Evolutionary conservation across 2,113 vertebrate genomes (phyloP).

Genomic region (Leucoraja erinaceus): DNA sequence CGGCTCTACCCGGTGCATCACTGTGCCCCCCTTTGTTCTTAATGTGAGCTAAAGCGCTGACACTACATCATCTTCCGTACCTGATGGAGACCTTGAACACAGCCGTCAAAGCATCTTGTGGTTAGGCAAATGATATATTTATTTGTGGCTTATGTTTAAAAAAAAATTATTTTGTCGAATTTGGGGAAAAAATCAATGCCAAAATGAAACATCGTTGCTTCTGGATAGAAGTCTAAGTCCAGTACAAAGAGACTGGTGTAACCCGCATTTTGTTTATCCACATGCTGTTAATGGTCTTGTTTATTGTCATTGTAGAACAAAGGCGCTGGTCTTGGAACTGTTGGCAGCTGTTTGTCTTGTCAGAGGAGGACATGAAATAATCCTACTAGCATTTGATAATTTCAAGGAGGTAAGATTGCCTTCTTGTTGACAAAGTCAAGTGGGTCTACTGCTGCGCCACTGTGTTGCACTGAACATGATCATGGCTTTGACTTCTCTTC

Average conservation of each 20-base stretch:
- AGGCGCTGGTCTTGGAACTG: conserved; percentile 86
- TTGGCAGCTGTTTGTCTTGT: conserved; percentile 91
- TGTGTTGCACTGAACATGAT: too few species aligned
- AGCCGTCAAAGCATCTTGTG: neutral
- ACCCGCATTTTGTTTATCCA: conserved; percentile 33
- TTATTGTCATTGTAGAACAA: conserved; percentile 68
- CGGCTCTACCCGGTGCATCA: too few species aligned
- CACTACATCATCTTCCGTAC: neutral
- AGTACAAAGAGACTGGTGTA: conserved; percentile 24
- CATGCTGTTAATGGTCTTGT: conserved; percentile 30
- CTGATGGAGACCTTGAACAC: neutral
- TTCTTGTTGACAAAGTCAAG: neutral
- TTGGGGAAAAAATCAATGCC: neutral
- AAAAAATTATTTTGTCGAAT: neutral
- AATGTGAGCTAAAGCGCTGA: too few species aligned
- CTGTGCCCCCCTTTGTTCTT: too few species aligned
- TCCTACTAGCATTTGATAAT: conserved; percentile 88
- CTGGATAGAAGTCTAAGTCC: neutral
- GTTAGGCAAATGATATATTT: neutral
- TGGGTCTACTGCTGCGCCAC: too few species aligned
- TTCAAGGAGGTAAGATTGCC: conserved; percentile 80
- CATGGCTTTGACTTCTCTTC: too few species aligned
- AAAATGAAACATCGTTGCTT: neutral
- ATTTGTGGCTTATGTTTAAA: neutral
- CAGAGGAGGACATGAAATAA: conserved; percentile 94